Percentiles rank a stretch among this genome's conserved stretches.
Conservation (phyloP, 2,888 invertebrate genomes). For the Euspilapteryx auroguttella region DNA sequence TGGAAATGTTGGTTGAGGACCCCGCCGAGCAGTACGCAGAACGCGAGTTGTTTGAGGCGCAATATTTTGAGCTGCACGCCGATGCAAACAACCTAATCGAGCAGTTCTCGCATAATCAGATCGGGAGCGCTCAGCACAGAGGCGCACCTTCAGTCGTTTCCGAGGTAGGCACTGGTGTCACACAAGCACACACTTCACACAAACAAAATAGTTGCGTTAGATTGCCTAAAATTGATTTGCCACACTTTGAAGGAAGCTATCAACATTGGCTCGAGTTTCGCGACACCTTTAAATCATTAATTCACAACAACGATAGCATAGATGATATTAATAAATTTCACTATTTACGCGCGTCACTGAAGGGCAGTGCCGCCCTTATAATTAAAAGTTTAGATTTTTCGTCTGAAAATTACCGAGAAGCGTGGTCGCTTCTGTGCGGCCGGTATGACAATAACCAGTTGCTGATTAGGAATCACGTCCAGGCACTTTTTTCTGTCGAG, state of each 20-base stretch:
- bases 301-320: background rate
- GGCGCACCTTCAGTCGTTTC: too few relatives aligned
- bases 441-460: conserved; percentile 8
- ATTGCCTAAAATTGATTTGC: too few relatives aligned
- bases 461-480: conserved; percentile 8
- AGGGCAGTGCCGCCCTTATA: conserved; percentile 5
- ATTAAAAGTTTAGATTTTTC: conserved; percentile 6
- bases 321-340: conserved; percentile 2
- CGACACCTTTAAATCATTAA: conserved; percentile 1
- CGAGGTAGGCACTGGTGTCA: too few relatives aligned
- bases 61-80: too few relatives aligned
- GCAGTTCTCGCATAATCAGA: too few relatives aligned
- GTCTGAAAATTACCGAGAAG: conserved; percentile 6
- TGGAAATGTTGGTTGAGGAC: too few relatives aligned
- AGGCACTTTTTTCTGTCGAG: conserved; percentile 8
- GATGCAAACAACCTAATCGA: too few relatives aligned
- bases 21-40: too few relatives aligned
- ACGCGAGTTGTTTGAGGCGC: too few relatives aligned
- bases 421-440: conserved; percentile 7
- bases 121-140: too few relatives aligned
- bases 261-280: conserved; percentile 4
- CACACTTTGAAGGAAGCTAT: conserved; percentile 1
- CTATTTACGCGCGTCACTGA: conserved; percentile 4
- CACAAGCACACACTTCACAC: too few relatives aligned
- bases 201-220: too few relatives aligned